Evolutionary conservation across 2,113 vertebrate genomes (phyloP), one percentile per base, ranked within the genome.

Genomic region (Penelope pileata): DNA sequence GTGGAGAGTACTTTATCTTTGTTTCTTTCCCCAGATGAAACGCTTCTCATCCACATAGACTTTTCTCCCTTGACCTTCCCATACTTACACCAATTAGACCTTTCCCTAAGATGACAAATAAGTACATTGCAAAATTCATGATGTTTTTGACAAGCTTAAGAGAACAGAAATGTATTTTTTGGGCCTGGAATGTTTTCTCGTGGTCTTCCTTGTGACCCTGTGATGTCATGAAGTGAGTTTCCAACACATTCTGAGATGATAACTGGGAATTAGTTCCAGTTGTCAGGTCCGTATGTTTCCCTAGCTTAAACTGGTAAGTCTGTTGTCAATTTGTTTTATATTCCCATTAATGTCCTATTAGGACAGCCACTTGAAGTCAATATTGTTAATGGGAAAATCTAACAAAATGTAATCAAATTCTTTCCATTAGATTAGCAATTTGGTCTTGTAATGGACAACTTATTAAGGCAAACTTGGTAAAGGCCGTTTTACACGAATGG

Each of bases 271-370:
- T 51, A 23, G 5, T 88, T 94, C 77, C 26, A 75, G 23, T 45
- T 83, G 14, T 66, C 64, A 58, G 14, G 15, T 38, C 22, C 12
- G 7, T 53, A 64, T 81, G 21, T 23, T 24, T 88, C 27, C 51
- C n/a, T 60, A 30, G 56, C 48, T 91, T 91, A 51, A 86, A 82
- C 42, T 50, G 32, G 32, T 70, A 54, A 74, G 16, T 48, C 34
- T 91, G 38, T 26, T 88, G 40, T 50, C 93, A 77, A 90, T 96
- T 96, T 96, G 26, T 84, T 96, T 92, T 59, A 80, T 91, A 47
- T 88, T 96, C 21, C 66, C 50, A 47, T 97, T 92, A 87, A 92
- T 32, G 17, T 42, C 62, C 87, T 94, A 91, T 94, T 93, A 96
- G 83, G 66, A 82, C 72, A 96, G 42, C 15, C 50, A 83, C 50